Evolutionary conservation across 2,888 invertebrate genomes (phyloP).

Genomic region (Antitype chi): DNA sequence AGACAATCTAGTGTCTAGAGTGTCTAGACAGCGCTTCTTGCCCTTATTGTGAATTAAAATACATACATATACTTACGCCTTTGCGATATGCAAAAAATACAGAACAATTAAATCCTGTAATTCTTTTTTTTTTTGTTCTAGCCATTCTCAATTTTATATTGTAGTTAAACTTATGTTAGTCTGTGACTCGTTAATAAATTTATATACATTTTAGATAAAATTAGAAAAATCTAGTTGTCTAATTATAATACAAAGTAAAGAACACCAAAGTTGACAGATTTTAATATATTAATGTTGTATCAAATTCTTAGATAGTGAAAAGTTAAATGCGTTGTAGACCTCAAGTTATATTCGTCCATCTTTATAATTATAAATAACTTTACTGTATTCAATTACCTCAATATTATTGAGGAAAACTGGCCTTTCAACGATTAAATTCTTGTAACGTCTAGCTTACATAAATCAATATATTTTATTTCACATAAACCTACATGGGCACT

Average conservation of each 20-base stretch:
- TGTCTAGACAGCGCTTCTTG: neutral
- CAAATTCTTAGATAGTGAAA: conserved; percentile 51
- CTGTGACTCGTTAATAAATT: neutral
- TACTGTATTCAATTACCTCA: neutral
- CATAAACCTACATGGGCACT: too few species aligned
- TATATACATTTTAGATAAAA: conserved; percentile 9
- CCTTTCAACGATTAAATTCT: neutral
- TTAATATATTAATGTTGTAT: conserved; percentile 61
- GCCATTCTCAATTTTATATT: neutral
- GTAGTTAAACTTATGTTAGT: conserved; percentile 2
- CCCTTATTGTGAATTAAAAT: neutral
- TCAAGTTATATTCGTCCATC: conserved; percentile 31
- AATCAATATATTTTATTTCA: too few species aligned
- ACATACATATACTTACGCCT: too few species aligned
- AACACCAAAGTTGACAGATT: conserved; percentile 64
- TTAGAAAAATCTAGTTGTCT: conserved; percentile 34
- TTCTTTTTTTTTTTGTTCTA: neutral
- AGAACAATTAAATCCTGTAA: neutral
- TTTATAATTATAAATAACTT: neutral
- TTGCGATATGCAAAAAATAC: too few species aligned
- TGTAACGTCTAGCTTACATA: neutral
- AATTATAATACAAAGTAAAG: conserved; percentile 33
- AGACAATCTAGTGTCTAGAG: conserved; percentile 10
- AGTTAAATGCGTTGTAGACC: conserved; percentile 34
- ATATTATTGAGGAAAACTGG: conserved; percentile 5